Percentiles rank a stretch among this genome's conserved stretches.
Conservation (phyloP, 2,797 vertebrate genomes). For the Coccyzus lansbergi region DNA sequence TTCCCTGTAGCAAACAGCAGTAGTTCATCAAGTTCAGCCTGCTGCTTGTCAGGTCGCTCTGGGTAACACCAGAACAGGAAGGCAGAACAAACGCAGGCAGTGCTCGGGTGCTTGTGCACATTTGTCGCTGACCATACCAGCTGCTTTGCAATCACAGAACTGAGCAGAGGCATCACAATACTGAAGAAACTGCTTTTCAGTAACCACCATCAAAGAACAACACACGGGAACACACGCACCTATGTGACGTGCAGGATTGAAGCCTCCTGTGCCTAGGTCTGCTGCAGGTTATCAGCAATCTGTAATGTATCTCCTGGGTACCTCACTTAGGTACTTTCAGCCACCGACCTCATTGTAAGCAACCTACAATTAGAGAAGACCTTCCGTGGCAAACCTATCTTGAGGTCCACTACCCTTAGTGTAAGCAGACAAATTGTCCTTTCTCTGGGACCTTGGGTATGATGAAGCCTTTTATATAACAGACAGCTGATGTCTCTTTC, state of each 20-base stretch:
- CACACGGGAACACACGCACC: no score
- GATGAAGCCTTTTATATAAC: neutral
- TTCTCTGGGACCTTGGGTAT: neutral
- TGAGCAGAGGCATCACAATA: neutral
- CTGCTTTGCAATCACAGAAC: neutral
- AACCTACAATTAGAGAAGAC: neutral
- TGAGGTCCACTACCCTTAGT: neutral
- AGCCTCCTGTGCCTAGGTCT: neutral
- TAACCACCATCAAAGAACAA: no score
- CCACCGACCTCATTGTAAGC: neutral
- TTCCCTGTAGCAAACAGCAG: neutral
- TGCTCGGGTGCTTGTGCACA: neutral
- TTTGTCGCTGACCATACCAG: accelerated
- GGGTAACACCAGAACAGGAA: neutral
- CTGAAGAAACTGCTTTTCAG: neutral
- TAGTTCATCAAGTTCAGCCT: neutral
- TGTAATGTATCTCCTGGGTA: neutral
- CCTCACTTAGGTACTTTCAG: neutral
- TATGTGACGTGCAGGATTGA: accelerated
- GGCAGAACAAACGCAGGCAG: neutral
- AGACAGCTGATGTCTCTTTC: neutral
- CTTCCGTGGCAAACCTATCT: neutral
- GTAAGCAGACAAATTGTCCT: neutral
- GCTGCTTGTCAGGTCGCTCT: neutral
- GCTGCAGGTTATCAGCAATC: neutral